Evolutionary conservation across 1,140 invertebrate genomes (phyloP), one percentile per base, ranked within the genome.

Genomic region (Temnothorax nylanderi): DNA sequence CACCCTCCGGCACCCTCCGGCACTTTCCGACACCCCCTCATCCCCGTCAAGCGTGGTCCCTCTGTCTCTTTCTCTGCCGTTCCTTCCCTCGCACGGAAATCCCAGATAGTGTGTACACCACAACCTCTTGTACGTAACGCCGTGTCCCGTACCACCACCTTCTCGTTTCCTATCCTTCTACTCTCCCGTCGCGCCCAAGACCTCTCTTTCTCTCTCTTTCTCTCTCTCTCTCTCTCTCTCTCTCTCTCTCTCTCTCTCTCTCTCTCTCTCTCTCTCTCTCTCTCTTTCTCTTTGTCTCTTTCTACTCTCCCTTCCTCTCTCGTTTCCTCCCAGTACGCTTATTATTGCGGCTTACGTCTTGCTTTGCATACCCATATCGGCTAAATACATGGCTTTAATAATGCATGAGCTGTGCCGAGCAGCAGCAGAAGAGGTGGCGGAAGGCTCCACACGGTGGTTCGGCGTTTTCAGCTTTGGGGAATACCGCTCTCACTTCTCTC

Each of bases 361-460:
- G 92, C 92, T 94, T 94, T 94, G 92, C 93, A 93, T 93, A 93
- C 91, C 90, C 93, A 94, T 93, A 93, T 94, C 91, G 89, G 91
- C 90, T 94, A 93, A 94, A 93, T 94, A 94, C 91, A 92, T 91
- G 87, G 91, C 91, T 95, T 94, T 93, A 94, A 94, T 94, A 94
- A 94, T 94, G 94, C 94, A 94, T 95, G 94, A 94, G 93, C 71
- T 88, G 88, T 89, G 87, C 86, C 87, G 88, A 91, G 91, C 89
- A 92, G 87, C 86, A 54, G 74, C 81, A 76, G 88, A 93, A 92
- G 93, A 93, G 91, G 91, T 93, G 93, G 93, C 89, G 92, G 91
- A 94, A 91, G 69, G 91, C 85, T 93, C 92, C 91, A 92, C 91
- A 93, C 88, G 93, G 92, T 93, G 93, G 93, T 94, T 84, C 91